These are phyloP conservation scores for Drosophila ohnishii DNA, from an alignment of 1,140 invertebrate genomes.

Conservation along the genomic window DNA sequence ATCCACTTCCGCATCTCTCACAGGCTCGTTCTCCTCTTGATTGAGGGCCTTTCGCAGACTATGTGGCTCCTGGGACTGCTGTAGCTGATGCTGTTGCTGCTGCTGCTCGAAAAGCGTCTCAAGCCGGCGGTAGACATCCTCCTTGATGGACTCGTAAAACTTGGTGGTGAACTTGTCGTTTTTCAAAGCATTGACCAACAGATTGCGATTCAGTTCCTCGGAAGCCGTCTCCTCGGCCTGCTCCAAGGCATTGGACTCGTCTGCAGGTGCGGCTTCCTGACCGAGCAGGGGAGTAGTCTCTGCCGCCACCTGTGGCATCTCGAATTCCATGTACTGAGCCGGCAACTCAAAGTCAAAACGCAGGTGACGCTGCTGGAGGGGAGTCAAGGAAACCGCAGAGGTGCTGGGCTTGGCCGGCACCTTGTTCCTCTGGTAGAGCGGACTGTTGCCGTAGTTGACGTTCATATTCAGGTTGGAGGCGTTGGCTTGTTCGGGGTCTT, in stretches of 20 bases:
- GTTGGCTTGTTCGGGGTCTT: constrained; percentile 47
- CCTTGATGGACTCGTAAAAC: constrained; percentile 86
- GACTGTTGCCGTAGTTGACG: constrained; percentile 71
- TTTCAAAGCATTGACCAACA: constrained; percentile 78
- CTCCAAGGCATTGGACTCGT: constrained; percentile 62
- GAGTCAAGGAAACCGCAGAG: constrained; percentile 59
- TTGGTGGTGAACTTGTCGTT: constrained; percentile 85
- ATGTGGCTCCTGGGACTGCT: constrained; percentile 81
- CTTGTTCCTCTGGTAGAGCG: constrained; percentile 74
- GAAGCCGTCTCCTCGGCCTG: constrained; percentile 75
- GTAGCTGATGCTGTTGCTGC: constrained; percentile 83
- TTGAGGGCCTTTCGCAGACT: constrained; percentile 54
- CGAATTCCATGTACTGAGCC: constrained; percentile 58
- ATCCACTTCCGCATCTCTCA: constrained; percentile 25
- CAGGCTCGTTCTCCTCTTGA: constrained; percentile 28
- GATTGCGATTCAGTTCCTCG: constrained; percentile 78
- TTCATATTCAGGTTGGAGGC: constrained; percentile 75
- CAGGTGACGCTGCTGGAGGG: constrained; percentile 77
- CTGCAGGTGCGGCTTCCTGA: constrained; percentile 38
- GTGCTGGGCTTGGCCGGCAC: constrained; percentile 71
- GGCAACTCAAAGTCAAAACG: constrained; percentile 70
- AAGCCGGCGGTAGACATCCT: constrained; percentile 88
- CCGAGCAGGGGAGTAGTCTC: constrained; percentile 39
- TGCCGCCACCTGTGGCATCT: constrained; percentile 25
- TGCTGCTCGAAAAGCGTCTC: constrained; percentile 88